Percentiles rank a stretch among this genome's conserved stretches.
These are phyloP conservation scores for Rhinolophus ferrumequinum DNA, from an alignment of 2,113 vertebrate genomes.

Conservation along the genomic window DNA sequence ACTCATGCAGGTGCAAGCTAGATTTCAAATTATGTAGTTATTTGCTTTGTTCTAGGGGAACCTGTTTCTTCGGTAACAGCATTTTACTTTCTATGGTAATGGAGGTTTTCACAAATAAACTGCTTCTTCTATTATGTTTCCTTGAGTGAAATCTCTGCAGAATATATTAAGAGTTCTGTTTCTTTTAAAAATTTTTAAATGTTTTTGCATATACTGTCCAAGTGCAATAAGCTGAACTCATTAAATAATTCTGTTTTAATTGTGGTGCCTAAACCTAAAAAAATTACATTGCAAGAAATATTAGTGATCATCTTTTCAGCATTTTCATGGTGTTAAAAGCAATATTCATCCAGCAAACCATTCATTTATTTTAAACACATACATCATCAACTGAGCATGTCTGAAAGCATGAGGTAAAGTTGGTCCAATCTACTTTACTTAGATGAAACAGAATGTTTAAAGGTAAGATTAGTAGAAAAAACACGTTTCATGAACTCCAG, in stretches of 20 bases:
- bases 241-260: background rate
- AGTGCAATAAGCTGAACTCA: background rate
- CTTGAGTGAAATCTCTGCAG: constrained; percentile 50
- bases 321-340: background rate
- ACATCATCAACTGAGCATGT: background rate
- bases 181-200: constrained; percentile 36
- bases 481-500: background rate
- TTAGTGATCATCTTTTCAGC: background rate
- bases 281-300: background rate
- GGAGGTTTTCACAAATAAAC: constrained; percentile 53
- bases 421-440: background rate
- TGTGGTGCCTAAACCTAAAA: background rate
- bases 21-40: constrained; percentile 57
- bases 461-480: background rate
- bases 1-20: constrained; percentile 46
- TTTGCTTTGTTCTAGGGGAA: constrained; percentile 53
- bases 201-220: background rate
- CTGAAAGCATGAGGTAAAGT: background rate
- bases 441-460: background rate
- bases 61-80: constrained; percentile 3
- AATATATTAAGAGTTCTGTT: constrained; percentile 49
- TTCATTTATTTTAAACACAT: background rate
- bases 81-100: constrained; percentile 48
- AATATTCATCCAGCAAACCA: background rate
- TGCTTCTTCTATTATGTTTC: constrained; percentile 50